Base-by-base conservation (phyloP, 2,797 vertebrate genomes). In the Allobates femoralis region DNA sequence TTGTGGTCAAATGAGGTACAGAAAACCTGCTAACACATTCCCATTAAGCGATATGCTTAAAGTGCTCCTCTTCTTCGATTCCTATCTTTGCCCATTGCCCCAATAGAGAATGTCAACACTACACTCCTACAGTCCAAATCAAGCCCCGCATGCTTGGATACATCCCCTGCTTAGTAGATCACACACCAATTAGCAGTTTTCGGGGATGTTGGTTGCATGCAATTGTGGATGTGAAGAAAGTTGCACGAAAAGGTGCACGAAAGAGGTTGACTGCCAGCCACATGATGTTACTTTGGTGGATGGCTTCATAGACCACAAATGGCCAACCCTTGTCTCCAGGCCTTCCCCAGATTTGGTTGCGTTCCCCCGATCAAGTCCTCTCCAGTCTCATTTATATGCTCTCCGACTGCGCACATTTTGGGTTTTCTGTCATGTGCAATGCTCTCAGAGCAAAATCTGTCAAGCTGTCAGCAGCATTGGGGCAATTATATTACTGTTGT, bases 401-500 rank as follows among this genome's bases (percentile, higher is more conserved):
- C 82, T 87, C 66, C 67, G 86, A 71, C 86, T 84, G 81, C 23
- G n/a, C 77, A 84, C 69, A 84, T 84, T 87, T 87, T 84, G 82
- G 82, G 79, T 80, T 84, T 87, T 87, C 77, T 81, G 82, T 87
- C 86, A 84, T 84, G 71, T 73, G 75, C 86, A 56, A 37, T 32
- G 82, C 82, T 81, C 55, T 84, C 81, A 80, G 82, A 84, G 86
- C 67, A 84, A 58, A 87, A 87, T 87, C 82, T 87, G 86, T 87
- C 86, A 87, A 84, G n/a, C 86, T 87, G 86, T 87, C 86, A 87
- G 66, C 77, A 7, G n/a, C 56, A 79, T 55, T 37, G 86, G 41
- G 86, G 66, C 86, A 87, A 87, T 87, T 87, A 87, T 87, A 84
- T 87, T 87, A 87, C 82, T 80, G 86, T 84, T 84, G 86, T 87